Percentiles rank a stretch among this genome's conserved stretches.
Evolutionary conservation across 2,888 invertebrate species (phyloP).

Genomic region (Heliconius aoede): DNA sequence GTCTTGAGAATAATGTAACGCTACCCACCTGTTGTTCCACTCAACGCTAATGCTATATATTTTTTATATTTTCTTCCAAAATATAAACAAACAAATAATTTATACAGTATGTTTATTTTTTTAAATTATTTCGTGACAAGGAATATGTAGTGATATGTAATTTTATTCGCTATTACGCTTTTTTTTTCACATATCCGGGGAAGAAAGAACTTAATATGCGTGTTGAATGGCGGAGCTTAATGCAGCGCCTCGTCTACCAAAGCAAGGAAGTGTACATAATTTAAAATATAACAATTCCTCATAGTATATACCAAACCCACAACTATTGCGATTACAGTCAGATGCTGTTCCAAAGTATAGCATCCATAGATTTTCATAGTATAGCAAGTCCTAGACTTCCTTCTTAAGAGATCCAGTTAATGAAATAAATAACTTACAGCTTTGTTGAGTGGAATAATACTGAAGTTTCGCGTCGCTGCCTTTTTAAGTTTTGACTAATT

Average conservation of each 20-base stretch:
- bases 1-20: conserved; percentile 35
- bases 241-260: too few relatives aligned
- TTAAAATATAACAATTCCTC: too few relatives aligned
- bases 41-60: conserved; percentile 4
- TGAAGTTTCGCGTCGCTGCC: conserved; percentile 48
- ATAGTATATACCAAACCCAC: neutral
- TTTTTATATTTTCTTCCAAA: neutral
- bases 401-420: conserved; percentile 38
- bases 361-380: neutral
- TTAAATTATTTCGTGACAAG: neutral
- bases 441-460: conserved; percentile 47
- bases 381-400: neutral
- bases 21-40: conserved; percentile 28
- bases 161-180: too few relatives aligned
- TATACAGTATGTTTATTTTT: neutral
- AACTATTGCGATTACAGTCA: neutral
- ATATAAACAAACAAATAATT: neutral
- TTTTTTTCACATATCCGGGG: too few relatives aligned
- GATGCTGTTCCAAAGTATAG: too few relatives aligned
- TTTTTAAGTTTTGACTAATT: conserved; percentile 47
- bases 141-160: too few relatives aligned
- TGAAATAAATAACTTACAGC: conserved; percentile 48
- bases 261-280: too few relatives aligned
- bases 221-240: too few relatives aligned
- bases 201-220: too few relatives aligned